A percentile compares a stretch with the other conserved stretches of the same genome.
These are phyloP conservation scores for Eupristina koningsbergeri DNA, from an alignment of 1,140 invertebrate species.

Conservation along the genomic window DNA sequence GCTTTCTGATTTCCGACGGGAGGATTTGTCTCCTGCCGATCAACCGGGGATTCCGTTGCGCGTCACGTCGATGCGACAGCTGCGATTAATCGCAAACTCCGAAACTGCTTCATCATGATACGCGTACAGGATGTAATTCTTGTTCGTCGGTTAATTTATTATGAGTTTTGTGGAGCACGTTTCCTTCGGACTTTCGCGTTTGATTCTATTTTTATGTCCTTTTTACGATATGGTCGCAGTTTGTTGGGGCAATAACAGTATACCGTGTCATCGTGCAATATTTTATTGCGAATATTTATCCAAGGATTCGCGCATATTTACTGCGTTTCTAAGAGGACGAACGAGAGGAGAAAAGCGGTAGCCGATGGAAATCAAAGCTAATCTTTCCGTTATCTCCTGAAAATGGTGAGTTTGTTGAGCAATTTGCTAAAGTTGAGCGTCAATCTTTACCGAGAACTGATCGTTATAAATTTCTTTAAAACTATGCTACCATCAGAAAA, in stretches of 20 bases:
- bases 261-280: too few relatives aligned
- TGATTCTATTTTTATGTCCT: neutral
- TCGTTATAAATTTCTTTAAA: neutral
- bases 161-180: neutral
- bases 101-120: neutral
- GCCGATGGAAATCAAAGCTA: too few relatives aligned
- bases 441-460: neutral
- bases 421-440: neutral
- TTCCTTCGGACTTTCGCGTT: neutral
- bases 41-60: too few relatives aligned
- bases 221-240: neutral
- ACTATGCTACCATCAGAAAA: neutral
- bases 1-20: too few relatives aligned
- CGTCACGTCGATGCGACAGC: too few relatives aligned
- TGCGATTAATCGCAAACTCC: neutral
- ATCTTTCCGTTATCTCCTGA: too few relatives aligned
- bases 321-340: too few relatives aligned
- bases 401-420: neutral
- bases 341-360: too few relatives aligned
- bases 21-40: too few relatives aligned
- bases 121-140: neutral
- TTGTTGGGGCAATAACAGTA: neutral
- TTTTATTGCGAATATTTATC: too few relatives aligned
- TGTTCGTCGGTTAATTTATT: neutral
- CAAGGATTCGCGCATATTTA: too few relatives aligned